Evolutionary conservation across 1,140 invertebrate genomes (phyloP).

Genomic region (Mactra quadrangularis): DNA sequence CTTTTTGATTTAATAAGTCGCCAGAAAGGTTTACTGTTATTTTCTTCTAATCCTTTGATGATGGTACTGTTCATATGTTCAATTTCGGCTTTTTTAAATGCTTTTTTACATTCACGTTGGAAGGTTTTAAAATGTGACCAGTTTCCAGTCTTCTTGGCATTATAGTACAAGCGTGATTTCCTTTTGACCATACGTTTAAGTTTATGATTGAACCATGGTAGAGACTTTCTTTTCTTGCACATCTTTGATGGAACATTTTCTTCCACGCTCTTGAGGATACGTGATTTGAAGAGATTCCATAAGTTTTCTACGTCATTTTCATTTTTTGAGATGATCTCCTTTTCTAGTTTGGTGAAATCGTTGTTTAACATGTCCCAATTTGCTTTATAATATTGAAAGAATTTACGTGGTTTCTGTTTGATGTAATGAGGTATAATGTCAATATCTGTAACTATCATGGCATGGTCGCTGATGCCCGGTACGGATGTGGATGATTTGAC

Average conservation of each 20-base stretch:
- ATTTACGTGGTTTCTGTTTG: conserved; percentile 11
- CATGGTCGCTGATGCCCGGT: conserved; percentile 36
- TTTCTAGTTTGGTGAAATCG: background rate
- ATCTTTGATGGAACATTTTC: background rate
- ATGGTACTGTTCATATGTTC: conserved; percentile 29
- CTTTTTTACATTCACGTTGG: conserved; percentile 48
- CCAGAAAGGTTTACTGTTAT: conserved; percentile 47
- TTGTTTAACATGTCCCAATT: conserved; percentile 1
- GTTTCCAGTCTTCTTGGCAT: conserved; percentile 14
- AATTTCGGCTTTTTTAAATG: conserved; percentile 42
- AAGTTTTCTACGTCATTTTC: background rate
- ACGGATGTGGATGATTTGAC: conserved; percentile 30
- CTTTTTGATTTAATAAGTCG: conserved; percentile 26
- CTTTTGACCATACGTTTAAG: conserved; percentile 17
- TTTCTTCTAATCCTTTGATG: conserved; percentile 20
- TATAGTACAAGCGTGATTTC: conserved; percentile 27
- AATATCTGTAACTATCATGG: conserved; percentile 39
- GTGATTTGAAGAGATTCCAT: conserved; percentile 15
- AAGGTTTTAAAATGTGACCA: conserved; percentile 6
- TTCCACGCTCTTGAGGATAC: conserved; percentile 6
- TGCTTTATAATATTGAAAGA: background rate
- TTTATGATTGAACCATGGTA: conserved; percentile 20
- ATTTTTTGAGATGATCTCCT: background rate
- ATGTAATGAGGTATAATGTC: conserved; percentile 18
- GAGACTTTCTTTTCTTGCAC: background rate